phyloP scores from a whole-genome alignment of 2,888 invertebrate genomes.

The Calliopum simillimum region DNA sequence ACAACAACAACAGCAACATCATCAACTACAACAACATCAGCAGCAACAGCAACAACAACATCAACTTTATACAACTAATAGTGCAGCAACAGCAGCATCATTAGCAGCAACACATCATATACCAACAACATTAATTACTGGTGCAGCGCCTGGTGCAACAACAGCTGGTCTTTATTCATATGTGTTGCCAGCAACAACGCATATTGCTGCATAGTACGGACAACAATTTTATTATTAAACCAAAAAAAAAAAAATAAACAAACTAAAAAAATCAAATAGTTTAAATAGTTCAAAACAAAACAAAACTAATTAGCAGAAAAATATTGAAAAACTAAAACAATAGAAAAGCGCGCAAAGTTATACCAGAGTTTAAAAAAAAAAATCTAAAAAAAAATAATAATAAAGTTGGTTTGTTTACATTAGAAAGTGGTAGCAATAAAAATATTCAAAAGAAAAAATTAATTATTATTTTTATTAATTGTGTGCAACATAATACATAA shows the following conservation, averaged over 20 bases:
- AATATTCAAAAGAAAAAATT: no score
- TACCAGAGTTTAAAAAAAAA: constrained; percentile 16
- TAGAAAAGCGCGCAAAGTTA: constrained; percentile 23
- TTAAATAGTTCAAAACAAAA: constrained; percentile 40
- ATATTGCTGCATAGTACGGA: constrained; percentile 63
- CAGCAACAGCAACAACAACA: constrained; percentile 41
- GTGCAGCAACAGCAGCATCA: constrained; percentile 51
- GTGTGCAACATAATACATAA: no score
- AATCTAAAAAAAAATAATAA: background rate
- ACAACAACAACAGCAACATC: constrained; percentile 39
- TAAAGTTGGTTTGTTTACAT: constrained; percentile 36
- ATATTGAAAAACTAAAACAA: constrained; percentile 20
- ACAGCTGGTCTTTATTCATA: constrained; percentile 62
- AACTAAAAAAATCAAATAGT: constrained; percentile 44
- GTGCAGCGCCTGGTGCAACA: constrained; percentile 53
- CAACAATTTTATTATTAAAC: constrained; percentile 49
- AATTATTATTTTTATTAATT: no score
- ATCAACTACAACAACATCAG: constrained; percentile 46
- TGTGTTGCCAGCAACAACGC: constrained; percentile 64
- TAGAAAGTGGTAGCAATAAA: background rate
- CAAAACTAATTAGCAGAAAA: constrained; percentile 34
- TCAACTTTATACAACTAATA: constrained; percentile 41
- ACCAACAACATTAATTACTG: constrained; percentile 53
- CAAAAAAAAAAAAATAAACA: constrained; percentile 37
- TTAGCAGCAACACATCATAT: constrained; percentile 53